Percentiles rank a stretch among this genome's conserved stretches.
phyloP scores from a whole-genome alignment of 2,113 vertebrate genomes.

The Hemiprocne comata region DNA sequence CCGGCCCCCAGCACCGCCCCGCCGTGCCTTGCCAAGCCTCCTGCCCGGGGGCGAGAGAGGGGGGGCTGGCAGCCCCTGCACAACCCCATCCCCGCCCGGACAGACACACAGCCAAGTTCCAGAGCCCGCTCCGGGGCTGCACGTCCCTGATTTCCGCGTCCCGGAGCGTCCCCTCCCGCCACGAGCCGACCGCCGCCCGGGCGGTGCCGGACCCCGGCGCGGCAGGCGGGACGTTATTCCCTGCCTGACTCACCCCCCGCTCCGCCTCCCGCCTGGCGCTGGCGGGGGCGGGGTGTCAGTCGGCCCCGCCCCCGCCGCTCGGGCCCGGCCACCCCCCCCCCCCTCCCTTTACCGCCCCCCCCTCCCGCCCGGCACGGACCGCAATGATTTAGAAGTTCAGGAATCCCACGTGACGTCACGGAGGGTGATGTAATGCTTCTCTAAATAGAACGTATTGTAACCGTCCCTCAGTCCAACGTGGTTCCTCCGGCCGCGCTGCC shows the following conservation, averaged over 20 bases:
- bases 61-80: background rate
- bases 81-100: background rate
- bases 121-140: background rate
- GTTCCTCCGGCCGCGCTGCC: slow-evolving; percentile 91
- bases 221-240: slow-evolving; percentile 32
- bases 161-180: background rate
- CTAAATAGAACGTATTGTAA: slow-evolving; percentile 99
- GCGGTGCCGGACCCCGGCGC: background rate
- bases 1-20: background rate
- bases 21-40: background rate
- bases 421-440: slow-evolving; percentile 99
- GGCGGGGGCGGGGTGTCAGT: too few relatives aligned
- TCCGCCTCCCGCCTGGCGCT: slow-evolving; percentile 11
- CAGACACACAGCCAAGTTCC: background rate
- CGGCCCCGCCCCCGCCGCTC: too few relatives aligned
- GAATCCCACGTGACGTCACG: slow-evolving; percentile 99
- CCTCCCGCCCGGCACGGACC: slow-evolving; percentile 78
- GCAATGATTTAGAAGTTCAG: slow-evolving; percentile 99
- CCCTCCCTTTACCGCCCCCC: too few relatives aligned
- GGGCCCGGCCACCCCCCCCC: background rate
- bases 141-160: background rate
- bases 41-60: background rate
- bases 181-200: background rate
- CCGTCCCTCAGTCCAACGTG: slow-evolving; percentile 99
- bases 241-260: slow-evolving; percentile 67